Conservation (phyloP, 2,888 invertebrate genomes). For the Thymelicus lineola region DNA sequence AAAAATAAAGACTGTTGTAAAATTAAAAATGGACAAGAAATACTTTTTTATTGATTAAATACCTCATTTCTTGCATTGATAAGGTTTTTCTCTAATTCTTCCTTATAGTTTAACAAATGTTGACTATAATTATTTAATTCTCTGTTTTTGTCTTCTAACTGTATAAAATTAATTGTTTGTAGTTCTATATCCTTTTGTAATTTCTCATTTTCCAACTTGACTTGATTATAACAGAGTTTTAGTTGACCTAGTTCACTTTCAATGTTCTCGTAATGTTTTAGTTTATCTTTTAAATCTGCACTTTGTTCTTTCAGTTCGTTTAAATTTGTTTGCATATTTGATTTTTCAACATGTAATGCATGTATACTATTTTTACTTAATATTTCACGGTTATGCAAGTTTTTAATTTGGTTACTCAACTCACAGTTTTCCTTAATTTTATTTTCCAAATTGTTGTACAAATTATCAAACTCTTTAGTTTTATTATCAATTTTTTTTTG, state of each 20-base stretch:
- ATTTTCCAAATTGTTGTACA: slow-evolving; percentile 54
- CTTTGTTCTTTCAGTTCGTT: slow-evolving; percentile 58
- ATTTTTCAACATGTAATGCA: slow-evolving; percentile 57
- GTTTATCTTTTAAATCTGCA: slow-evolving; percentile 53
- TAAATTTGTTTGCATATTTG: slow-evolving; percentile 52
- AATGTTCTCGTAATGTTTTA: slow-evolving; percentile 58
- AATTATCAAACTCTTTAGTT: slow-evolving; percentile 55
- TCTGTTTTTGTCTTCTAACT: slow-evolving; percentile 57
- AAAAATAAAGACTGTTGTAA: neutral
- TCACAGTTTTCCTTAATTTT: slow-evolving; percentile 62
- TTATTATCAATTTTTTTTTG: slow-evolving; percentile 54
- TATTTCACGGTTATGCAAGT: slow-evolving; percentile 51
- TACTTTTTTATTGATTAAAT: slow-evolving; percentile 22
- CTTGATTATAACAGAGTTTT: slow-evolving; percentile 51
- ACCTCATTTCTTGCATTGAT: slow-evolving; percentile 65
- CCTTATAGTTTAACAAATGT: slow-evolving; percentile 57
- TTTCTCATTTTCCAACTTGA: slow-evolving; percentile 59
- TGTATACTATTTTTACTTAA: slow-evolving; percentile 49
- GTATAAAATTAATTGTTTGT: slow-evolving; percentile 52
- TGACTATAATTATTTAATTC: slow-evolving; percentile 57
- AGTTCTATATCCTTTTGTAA: slow-evolving; percentile 56
- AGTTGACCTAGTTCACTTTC: slow-evolving; percentile 58
- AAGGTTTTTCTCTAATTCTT: slow-evolving; percentile 65
- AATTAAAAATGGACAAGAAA: neutral
- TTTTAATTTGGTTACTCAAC: slow-evolving; percentile 52